Evolutionary conservation across 2,888 invertebrate species (phyloP), one percentile per base, ranked within the genome.

Genomic region (Philereme vetulata): DNA sequence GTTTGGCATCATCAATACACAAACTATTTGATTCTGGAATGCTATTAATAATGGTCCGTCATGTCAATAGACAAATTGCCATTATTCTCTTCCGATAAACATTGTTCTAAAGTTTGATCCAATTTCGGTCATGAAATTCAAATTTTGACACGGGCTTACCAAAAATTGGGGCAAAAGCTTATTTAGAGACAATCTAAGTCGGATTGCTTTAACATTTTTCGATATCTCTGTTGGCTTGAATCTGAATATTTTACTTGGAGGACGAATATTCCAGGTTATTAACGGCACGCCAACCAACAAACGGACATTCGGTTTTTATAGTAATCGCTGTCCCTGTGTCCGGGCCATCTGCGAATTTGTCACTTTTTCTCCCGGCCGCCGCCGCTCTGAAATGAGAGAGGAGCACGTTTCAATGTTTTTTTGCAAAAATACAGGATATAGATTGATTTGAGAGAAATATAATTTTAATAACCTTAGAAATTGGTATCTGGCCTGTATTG

Each of bases 131-230:
- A 63, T 69, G 64, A 60, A 65, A 67, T 55, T 56, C 51, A 40
- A 72, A 65, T 58, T 72, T 69, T 65, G 62, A 64, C 62, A 62
- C 60, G 62, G 62, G 67, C 71, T 71, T 68, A 67, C 67, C 62
- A 60, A 65, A 49, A 75, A 71, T 69, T 66, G 58, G 68, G 60
- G 50, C 60, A 72, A 72, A 72, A 70, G 71, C 65, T 73, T 78
- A 77, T 80, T 80, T 79, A 80, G 74, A 69, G 70, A 68, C 59
- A 67, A 75, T 77, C 71, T 77, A 72, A 80, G 77, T 79, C 77
- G 74, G 73, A 72, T 75, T 75, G 75, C 72, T 78, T 75, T 71
- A 68, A 74, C 74, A 42, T 50, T 67, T 72, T 71, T 70, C 66
- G 70, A 52, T 77, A 62, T 72, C 67, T 78, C 70, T 75, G 75